Percentiles rank a stretch among this genome's conserved stretches.
Conservation (phyloP, 2,888 invertebrate genomes). For the Trichopria drosophilae region DNA sequence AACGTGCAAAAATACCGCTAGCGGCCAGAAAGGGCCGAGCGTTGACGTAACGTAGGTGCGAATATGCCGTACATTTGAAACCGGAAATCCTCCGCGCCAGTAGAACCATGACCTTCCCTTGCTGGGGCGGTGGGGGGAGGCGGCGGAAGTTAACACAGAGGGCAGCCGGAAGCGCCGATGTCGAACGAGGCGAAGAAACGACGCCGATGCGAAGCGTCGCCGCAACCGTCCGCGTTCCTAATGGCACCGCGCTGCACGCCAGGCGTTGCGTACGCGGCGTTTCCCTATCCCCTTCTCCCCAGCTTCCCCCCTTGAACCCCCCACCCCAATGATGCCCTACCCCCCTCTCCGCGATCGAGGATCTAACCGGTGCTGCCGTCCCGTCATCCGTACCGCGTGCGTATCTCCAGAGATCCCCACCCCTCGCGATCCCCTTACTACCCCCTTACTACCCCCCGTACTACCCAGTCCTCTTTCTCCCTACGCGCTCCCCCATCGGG, state of each 20-base stretch:
- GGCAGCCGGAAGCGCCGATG: slow-evolving; percentile 23
- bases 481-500: too few species aligned
- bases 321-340: background rate
- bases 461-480: slow-evolving; percentile 32
- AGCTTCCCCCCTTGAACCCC: slow-evolving; percentile 10
- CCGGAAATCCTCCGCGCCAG: slow-evolving; percentile 27
- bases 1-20: background rate
- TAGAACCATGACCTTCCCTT: too few species aligned
- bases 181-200: slow-evolving; percentile 3
- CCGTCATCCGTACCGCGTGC: slow-evolving; percentile 11
- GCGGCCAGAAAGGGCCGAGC: too few species aligned
- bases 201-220: slow-evolving; percentile 46
- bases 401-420: too few species aligned
- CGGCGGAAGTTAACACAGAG: slow-evolving; percentile 19
- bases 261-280: slow-evolving; percentile 32
- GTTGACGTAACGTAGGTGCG: background rate
- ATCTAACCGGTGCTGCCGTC: too few species aligned
- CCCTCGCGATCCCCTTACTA: background rate
- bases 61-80: slow-evolving; percentile 42
- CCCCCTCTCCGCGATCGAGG: too few species aligned
- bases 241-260: slow-evolving; percentile 45
- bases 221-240: slow-evolving; percentile 50
- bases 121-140: too few species aligned
- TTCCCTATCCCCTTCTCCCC: slow-evolving; percentile 8
- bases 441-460: slow-evolving; percentile 25